Base-by-base conservation (phyloP, 2,797 vertebrate species). In the Acipenser transmontanus region DNA sequence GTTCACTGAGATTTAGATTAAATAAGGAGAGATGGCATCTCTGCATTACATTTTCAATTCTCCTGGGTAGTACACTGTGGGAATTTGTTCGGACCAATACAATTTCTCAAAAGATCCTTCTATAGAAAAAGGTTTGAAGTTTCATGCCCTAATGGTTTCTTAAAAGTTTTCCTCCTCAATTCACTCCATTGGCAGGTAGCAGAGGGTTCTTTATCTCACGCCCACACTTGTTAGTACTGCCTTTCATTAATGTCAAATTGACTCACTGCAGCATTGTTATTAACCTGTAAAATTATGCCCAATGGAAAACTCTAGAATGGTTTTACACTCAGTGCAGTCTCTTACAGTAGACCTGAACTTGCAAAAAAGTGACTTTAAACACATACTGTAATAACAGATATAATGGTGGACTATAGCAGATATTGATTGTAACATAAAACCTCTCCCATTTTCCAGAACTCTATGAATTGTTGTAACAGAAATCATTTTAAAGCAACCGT, bases 171-270 rank as follows among this genome's bases (percentile, higher is more conserved):
- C 78, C 72, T 74, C 61, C 76, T 80, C 67, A 74, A 52, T 80
- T 86, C 73, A 62, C 6, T 65, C 76, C 68, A 68, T 76, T 83
- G 77, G 75, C 77, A 81, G 74, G 59, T 76, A 76, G 78, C 71
- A 74, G 74, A 70, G 59, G 71, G 77, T 79, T 85, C 76, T 89
- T 82, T 79, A 82, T 84, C 76, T 74, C 77, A 54, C 73, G 62
- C 72, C 81, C 76, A 73, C 75, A 79, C 80, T 81, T 82, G 72
- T 85, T 81, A 77, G 71, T 74, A 75, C 70, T 78, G 71, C 82
- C 76, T 86, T 87, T 88, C 76, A 85, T 81, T 84, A 82, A 81
- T 79, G 79, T 86, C 78, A 88, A 67, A 82, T 80, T 83, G 81
- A 82, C 88, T 79, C 2, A 14, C 70, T 81, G 69, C 72, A 69